phyloP scores from a whole-genome alignment of 2,797 vertebrate species.

The Tauraco hartlaubi region DNA sequence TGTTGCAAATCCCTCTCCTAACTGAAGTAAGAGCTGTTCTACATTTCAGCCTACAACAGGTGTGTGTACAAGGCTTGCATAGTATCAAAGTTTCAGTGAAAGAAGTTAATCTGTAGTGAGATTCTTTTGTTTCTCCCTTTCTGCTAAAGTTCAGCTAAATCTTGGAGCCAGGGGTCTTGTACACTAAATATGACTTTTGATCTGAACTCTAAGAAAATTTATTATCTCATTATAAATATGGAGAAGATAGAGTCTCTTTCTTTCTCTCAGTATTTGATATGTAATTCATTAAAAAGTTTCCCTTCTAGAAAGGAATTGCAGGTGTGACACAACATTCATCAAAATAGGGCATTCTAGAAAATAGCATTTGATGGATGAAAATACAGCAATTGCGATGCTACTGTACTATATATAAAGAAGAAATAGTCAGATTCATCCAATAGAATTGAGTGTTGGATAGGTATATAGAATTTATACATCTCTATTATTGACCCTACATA shows the following conservation, averaged over 20 bases:
- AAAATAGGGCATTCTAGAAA: not conserved
- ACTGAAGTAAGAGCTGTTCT: not conserved
- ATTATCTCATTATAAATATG: not conserved
- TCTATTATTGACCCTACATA: not conserved
- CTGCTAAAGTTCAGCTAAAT: not conserved
- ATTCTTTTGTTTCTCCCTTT: not conserved
- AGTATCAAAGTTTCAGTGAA: not conserved
- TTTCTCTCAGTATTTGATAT: not conserved
- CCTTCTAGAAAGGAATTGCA: not conserved
- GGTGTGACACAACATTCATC: not conserved
- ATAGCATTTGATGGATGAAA: not conserved
- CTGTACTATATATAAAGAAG: not conserved
- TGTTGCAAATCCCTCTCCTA: not conserved
- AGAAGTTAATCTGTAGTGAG: not conserved
- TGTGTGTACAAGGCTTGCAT: not conserved
- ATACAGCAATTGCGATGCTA: not conserved
- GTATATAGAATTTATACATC: not conserved
- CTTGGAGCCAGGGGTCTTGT: not conserved
- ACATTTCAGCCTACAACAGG: not conserved
- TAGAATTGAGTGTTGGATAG: not conserved
- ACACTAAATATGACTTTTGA: not conserved
- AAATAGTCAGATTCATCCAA: not conserved
- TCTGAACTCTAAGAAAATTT: not conserved
- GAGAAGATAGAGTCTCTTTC: not conserved
- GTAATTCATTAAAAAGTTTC: not conserved